phyloP scores from a whole-genome alignment of 2,888 invertebrate genomes.

The Philopedon plagiatum region DNA sequence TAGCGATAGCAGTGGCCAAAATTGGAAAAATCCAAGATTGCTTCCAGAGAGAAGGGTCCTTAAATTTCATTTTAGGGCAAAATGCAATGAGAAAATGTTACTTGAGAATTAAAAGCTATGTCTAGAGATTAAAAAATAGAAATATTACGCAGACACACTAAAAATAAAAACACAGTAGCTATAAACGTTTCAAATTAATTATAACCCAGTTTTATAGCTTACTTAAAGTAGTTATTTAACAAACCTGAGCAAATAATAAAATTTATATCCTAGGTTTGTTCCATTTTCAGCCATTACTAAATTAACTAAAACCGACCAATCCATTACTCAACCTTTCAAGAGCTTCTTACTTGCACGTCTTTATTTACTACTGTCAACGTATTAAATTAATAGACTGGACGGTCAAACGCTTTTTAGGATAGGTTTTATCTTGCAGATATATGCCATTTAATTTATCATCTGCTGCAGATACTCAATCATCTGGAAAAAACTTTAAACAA shows the following conservation, averaged over 20 bases:
- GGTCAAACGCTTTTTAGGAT: background rate
- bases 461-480: conserved; percentile 7
- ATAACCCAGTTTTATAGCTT: background rate
- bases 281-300: background rate
- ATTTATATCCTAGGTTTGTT: background rate
- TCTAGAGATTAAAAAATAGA: too few relatives aligned
- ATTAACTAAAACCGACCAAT: conserved; percentile 3
- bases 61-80: too few relatives aligned
- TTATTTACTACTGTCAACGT: conserved; percentile 19
- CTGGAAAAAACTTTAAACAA: background rate
- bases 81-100: too few relatives aligned
- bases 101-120: too few relatives aligned
- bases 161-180: background rate
- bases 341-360: background rate
- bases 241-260: background rate
- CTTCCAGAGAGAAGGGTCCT: too few relatives aligned
- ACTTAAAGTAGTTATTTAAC: background rate
- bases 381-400: conserved; percentile 11
- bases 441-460: conserved; percentile 8
- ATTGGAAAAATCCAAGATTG: too few relatives aligned
- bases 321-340: conserved; percentile 9
- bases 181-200: background rate
- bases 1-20: too few relatives aligned
- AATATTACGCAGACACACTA: too few relatives aligned
- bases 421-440: background rate